Conservation (phyloP, 2,113 vertebrate species). For the Leptobrachium leishanense region DNA sequence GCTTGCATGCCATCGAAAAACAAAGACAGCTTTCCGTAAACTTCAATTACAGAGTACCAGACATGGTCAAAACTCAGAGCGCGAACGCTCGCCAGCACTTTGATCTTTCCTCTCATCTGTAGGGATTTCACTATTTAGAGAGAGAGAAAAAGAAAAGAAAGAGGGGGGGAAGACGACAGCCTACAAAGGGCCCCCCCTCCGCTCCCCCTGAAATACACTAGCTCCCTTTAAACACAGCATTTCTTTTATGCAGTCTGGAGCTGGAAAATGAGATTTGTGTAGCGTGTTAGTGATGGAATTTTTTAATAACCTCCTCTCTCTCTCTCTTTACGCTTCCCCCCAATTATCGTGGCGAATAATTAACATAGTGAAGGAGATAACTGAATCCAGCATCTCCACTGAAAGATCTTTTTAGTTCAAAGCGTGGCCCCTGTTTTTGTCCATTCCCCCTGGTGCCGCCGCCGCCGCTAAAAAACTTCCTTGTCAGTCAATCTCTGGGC, state of each 20-base stretch:
- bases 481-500: constrained; percentile 79
- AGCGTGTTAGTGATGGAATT: constrained; percentile 62
- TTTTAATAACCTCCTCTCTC: constrained; percentile 62
- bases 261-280: constrained; percentile 61
- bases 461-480: constrained; percentile 72
- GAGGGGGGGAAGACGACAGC: constrained; percentile 53
- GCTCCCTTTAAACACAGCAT: constrained; percentile 63
- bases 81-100: constrained; percentile 63
- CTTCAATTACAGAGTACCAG: constrained; percentile 67
- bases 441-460: constrained; percentile 74
- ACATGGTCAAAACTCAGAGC: constrained; percentile 61
- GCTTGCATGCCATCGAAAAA: constrained; percentile 56
- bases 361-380: constrained; percentile 71
- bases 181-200: constrained; percentile 46
- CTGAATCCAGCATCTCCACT: constrained; percentile 71
- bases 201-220: constrained; percentile 52
- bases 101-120: constrained; percentile 64
- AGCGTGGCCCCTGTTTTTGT: constrained; percentile 67
- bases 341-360: constrained; percentile 66
- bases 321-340: constrained; percentile 57
- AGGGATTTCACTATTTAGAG: constrained; percentile 61
- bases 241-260: constrained; percentile 67
- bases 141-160: too few species aligned
- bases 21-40: constrained; percentile 62
- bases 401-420: constrained; percentile 71